phyloP scores from a whole-genome alignment of 2,797 vertebrate genomes.

The Anomalospiza imberbis region DNA sequence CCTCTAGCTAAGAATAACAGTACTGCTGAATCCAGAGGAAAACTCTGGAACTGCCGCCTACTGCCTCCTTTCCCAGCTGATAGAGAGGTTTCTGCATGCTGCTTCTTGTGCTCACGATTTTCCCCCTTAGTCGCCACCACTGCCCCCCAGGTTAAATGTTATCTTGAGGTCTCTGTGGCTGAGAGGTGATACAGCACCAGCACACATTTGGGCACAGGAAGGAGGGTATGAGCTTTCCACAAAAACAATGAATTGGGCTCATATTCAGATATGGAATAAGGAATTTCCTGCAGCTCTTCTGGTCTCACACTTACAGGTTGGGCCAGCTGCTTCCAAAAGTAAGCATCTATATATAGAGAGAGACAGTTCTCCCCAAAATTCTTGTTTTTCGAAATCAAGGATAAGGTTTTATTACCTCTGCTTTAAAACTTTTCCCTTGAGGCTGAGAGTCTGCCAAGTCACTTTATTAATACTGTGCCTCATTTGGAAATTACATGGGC shows the following conservation, averaged over 20 bases:
- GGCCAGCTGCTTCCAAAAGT: not conserved
- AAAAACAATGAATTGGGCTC: accelerated
- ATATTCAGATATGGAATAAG: accelerated
- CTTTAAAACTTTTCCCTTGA: accelerated
- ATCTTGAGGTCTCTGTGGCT: not conserved
- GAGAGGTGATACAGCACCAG: not conserved
- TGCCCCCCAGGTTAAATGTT: not conserved
- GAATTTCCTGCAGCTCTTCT: not conserved
- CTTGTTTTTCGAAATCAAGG: not conserved
- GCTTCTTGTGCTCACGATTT: not conserved
- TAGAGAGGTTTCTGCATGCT: not conserved
- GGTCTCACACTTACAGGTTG: not conserved
- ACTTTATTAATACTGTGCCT: not conserved
- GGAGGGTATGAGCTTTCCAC: not conserved
- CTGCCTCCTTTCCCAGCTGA: not conserved
- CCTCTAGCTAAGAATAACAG: not conserved
- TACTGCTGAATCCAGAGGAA: not conserved
- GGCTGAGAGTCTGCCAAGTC: accelerated
- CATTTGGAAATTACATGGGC: not conserved
- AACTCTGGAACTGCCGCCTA: not conserved
- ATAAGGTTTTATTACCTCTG: not conserved
- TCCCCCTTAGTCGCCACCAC: too few species aligned
- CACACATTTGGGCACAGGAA: not conserved
- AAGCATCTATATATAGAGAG: not conserved
- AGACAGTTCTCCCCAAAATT: not conserved